phyloP scores from a whole-genome alignment of 2,888 invertebrate genomes.

The Drosophila engyochracea region DNA sequence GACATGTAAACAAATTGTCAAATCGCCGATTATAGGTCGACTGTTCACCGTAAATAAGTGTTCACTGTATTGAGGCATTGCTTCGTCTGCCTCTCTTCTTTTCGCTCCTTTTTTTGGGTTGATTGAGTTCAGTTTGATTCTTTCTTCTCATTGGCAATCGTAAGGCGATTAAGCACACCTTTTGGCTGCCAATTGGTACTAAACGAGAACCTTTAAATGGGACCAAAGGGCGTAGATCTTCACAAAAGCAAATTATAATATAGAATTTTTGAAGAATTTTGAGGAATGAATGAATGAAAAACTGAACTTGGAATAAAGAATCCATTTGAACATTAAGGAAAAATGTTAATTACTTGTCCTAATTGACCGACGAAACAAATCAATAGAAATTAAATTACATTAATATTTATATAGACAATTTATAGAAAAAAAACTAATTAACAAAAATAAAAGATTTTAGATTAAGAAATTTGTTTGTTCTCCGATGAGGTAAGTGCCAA shows the following conservation, averaged over 20 bases:
- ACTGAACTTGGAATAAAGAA: neutral
- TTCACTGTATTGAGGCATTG: neutral
- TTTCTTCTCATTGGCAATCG: neutral
- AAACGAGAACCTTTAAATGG: neutral
- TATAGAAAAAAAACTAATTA: neutral
- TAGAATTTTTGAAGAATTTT: neutral
- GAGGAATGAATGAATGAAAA: neutral
- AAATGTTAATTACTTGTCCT: neutral
- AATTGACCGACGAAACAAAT: neutral
- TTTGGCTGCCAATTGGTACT: conserved; percentile 8
- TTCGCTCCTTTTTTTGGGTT: neutral
- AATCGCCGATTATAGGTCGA: conserved; percentile 34
- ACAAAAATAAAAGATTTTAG: neutral
- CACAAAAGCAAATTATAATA: neutral
- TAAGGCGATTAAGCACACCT: conserved; percentile 1
- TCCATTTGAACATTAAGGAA: neutral
- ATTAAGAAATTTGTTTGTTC: neutral
- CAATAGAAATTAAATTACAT: neutral
- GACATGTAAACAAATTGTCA: conserved; percentile 46
- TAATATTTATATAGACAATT: neutral
- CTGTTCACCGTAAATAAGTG: neutral
- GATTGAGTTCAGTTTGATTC: neutral
- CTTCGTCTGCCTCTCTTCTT: neutral
- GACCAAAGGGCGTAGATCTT: neutral
- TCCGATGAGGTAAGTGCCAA: conserved; percentile 21